phyloP scores from a whole-genome alignment of 2,113 vertebrate species.

The Gallinago undulata region DNA sequence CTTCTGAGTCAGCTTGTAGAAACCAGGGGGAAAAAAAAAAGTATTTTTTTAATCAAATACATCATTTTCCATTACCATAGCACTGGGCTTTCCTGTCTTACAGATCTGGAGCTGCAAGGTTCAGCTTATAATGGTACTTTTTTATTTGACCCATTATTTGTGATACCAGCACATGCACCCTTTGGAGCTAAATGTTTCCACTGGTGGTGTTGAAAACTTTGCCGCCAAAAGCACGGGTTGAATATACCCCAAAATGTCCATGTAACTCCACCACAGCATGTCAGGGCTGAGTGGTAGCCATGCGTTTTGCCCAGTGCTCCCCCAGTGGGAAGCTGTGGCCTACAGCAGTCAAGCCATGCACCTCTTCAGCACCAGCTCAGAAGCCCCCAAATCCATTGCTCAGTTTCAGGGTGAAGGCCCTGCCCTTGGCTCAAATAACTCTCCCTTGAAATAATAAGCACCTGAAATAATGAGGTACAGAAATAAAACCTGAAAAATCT shows the following conservation, averaged over 20 bases:
- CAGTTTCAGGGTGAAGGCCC: background rate
- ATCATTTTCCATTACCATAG: background rate
- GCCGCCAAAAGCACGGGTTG: background rate
- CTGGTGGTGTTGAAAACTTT: background rate
- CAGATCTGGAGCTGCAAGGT: background rate
- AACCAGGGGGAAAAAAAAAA: background rate
- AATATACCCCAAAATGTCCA: background rate
- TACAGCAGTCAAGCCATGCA: background rate
- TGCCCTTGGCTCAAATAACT: background rate
- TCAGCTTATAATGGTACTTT: background rate
- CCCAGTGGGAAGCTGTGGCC: background rate
- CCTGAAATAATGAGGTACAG: background rate
- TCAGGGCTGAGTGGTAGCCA: background rate
- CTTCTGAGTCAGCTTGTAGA: background rate
- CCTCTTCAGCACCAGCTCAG: background rate
- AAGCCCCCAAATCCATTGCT: background rate
- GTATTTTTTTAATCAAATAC: background rate
- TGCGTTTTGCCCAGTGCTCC: background rate
- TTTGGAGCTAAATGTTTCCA: background rate
- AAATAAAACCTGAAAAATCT: background rate
- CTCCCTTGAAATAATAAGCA: background rate
- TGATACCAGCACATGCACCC: background rate
- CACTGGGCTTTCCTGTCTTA: background rate
- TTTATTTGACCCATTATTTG: background rate
- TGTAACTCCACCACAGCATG: fast-evolving